A percentile compares a stretch with the other conserved stretches of the same genome.
phyloP scores from a whole-genome alignment of 2,113 vertebrate species.

The Tupaia chinensis region DNA sequence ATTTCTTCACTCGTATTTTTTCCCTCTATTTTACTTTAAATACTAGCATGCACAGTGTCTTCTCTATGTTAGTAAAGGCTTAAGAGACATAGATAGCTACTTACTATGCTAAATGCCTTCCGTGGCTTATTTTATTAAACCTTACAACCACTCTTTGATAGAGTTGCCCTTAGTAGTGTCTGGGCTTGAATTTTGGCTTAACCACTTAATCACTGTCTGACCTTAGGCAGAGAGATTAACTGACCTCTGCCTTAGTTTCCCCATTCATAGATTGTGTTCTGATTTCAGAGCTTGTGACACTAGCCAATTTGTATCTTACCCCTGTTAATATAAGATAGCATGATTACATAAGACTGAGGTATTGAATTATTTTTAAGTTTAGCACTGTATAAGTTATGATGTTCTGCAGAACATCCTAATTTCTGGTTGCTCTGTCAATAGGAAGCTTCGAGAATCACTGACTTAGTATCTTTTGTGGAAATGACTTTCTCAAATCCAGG shows the following conservation, averaged over 20 bases:
- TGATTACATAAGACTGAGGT: slow-evolving; percentile 6
- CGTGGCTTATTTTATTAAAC: slow-evolving; percentile 2
- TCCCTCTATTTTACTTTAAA: neutral
- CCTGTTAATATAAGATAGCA: neutral
- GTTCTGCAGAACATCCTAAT: neutral
- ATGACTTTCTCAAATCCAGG: slow-evolving; percentile 28
- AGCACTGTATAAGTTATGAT: neutral
- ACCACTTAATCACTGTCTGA: neutral
- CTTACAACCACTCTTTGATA: neutral
- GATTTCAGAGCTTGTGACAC: neutral
- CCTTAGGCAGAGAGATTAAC: neutral
- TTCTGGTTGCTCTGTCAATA: slow-evolving; percentile 27
- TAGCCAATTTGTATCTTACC: neutral
- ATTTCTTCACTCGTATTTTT: slow-evolving; percentile 5
- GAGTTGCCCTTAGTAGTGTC: neutral
- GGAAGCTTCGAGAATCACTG: slow-evolving; percentile 14
- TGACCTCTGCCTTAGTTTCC: neutral
- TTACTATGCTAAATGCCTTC: neutral
- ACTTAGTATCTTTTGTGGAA: slow-evolving; percentile 26
- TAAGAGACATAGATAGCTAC: neutral
- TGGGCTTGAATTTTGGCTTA: neutral
- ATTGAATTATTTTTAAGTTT: slow-evolving; percentile 46
- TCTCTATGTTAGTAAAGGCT: neutral
- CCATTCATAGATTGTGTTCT: slow-evolving; percentile 8
- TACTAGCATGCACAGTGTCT: neutral